Evolutionary conservation across 2,888 invertebrate genomes (phyloP).

Genomic region (Salpingus planirostris): DNA sequence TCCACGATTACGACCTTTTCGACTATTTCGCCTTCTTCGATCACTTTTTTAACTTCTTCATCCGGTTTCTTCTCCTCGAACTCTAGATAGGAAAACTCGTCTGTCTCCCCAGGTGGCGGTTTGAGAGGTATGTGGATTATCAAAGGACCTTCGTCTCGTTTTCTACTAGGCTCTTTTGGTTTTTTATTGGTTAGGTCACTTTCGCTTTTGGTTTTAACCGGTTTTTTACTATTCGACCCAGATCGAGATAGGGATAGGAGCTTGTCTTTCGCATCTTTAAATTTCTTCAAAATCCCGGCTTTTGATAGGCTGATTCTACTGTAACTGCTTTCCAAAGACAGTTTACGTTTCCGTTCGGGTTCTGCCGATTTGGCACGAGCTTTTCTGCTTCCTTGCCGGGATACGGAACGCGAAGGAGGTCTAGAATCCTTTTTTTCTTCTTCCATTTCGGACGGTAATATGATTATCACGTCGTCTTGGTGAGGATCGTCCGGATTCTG

Average conservation of each 20-base stretch:
- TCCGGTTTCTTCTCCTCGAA: conserved; percentile 20
- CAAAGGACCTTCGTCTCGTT: conserved; percentile 31
- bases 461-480: conserved; percentile 6
- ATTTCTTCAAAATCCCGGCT: conserved; percentile 27
- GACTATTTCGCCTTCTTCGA: conserved; percentile 6
- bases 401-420: conserved; percentile 1
- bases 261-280: conserved; percentile 31
- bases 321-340: conserved; percentile 32
- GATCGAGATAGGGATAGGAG: conserved; percentile 20
- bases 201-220: conserved; percentile 6
- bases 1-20: conserved; percentile 19
- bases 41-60: conserved; percentile 1
- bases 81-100: conserved; percentile 37
- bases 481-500: not conserved
- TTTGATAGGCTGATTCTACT: conserved; percentile 32
- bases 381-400: conserved; percentile 4
- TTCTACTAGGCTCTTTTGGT: conserved; percentile 13
- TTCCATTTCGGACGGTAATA: conserved; percentile 5
- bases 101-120: conserved; percentile 35
- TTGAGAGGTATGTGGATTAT: conserved; percentile 35
- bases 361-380: conserved; percentile 30
- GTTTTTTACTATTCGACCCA: conserved; percentile 17
- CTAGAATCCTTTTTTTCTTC: conserved; percentile 4
- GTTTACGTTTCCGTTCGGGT: conserved; percentile 29
- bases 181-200: conserved; percentile 8